phyloP scores from a whole-genome alignment of 1,140 invertebrate genomes.

The Drosophila punjabiensis region DNA sequence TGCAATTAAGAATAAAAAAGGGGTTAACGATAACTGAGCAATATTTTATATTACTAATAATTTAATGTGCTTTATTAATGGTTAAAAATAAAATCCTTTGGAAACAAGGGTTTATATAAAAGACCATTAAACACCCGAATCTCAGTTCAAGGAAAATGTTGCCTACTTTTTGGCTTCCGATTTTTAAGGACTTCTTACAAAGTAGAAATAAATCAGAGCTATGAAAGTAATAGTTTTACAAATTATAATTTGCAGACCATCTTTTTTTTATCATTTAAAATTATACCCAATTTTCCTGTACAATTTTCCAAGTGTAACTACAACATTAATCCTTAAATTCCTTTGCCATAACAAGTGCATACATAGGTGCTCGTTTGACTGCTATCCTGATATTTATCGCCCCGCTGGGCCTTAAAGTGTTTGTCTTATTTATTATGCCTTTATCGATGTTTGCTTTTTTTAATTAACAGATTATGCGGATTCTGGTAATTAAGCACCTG shows the following conservation, averaged over 20 bases:
- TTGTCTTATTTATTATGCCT: constrained; percentile 58
- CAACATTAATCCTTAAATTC: background rate
- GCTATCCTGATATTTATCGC: constrained; percentile 49
- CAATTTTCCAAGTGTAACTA: background rate
- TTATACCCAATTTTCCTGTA: too few relatives aligned
- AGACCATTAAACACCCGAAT: background rate
- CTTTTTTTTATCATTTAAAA: background rate
- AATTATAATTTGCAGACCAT: background rate
- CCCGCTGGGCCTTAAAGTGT: constrained; percentile 48
- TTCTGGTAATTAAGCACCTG: constrained; percentile 48
- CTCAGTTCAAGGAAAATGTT: background rate
- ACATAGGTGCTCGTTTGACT: constrained; percentile 39
- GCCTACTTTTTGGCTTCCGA: background rate
- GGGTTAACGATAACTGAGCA: background rate
- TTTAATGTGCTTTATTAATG: background rate
- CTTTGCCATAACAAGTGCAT: constrained; percentile 28
- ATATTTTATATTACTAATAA: background rate
- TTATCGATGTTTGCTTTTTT: constrained; percentile 62
- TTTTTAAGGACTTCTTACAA: background rate
- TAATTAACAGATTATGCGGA: constrained; percentile 71
- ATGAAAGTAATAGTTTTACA: background rate
- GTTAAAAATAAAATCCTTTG: background rate
- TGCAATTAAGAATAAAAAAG: background rate
- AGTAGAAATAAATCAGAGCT: background rate
- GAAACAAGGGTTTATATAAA: too few relatives aligned